Evolutionary conservation across 2,113 vertebrate genomes (phyloP).

Genomic region (Sinosuthora webbiana): DNA sequence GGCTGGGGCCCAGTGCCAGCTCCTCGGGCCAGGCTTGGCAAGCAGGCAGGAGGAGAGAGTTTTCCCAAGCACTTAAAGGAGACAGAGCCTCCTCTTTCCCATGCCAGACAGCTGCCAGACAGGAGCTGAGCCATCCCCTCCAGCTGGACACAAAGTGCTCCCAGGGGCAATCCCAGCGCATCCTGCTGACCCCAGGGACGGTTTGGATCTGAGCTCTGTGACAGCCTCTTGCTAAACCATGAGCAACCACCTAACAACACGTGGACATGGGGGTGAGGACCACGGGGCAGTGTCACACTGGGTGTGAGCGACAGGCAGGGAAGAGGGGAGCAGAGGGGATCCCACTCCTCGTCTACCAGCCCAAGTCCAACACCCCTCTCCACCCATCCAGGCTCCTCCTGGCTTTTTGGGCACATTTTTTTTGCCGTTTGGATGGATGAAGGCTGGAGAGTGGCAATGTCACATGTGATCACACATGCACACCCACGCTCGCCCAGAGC

Average conservation of each 20-base stretch:
- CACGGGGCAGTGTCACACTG: fast-evolving
- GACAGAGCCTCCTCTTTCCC: background rate
- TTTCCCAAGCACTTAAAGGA: background rate
- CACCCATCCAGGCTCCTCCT: background rate
- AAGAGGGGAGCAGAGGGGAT: background rate
- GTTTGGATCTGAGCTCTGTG: background rate
- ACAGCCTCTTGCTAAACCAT: background rate
- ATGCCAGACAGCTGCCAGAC: background rate
- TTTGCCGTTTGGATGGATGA: background rate
- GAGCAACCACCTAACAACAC: background rate
- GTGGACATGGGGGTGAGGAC: background rate
- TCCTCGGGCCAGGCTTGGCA: background rate
- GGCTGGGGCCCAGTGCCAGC: background rate
- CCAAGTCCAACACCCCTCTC: background rate
- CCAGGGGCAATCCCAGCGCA: background rate
- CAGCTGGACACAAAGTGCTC: background rate
- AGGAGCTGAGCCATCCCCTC: background rate
- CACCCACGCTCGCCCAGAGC: background rate
- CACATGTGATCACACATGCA: background rate
- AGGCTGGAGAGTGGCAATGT: background rate
- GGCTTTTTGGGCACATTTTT: background rate
- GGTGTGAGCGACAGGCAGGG: fast-evolving
- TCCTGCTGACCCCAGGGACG: background rate
- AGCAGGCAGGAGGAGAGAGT: background rate
- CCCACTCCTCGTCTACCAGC: background rate